Conservation (phyloP, 2,888 invertebrate genomes). For the Selenia dentaria region DNA sequence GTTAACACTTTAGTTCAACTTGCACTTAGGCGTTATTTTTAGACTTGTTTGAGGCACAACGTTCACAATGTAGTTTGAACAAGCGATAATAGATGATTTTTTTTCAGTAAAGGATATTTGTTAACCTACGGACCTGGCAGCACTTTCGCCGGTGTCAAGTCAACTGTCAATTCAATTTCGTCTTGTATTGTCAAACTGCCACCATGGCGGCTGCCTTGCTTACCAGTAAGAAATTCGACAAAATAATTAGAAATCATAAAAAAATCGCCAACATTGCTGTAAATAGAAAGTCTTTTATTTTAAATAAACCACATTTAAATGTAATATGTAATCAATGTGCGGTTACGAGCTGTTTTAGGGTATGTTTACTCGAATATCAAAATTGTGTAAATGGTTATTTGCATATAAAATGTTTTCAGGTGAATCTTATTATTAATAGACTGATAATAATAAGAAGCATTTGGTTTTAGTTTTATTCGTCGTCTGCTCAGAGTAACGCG, state of each 20-base stretch:
- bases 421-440: background rate
- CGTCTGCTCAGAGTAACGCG: slow-evolving; percentile 49
- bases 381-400: background rate
- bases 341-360: slow-evolving; percentile 64
- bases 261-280: slow-evolving; percentile 57
- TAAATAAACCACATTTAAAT: slow-evolving; percentile 63
- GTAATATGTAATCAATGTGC: slow-evolving; percentile 64
- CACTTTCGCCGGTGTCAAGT: too few species aligned
- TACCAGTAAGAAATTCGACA: slow-evolving; percentile 66
- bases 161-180: background rate
- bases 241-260: slow-evolving; percentile 63
- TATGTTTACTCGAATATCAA: slow-evolving; percentile 38
- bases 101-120: too few species aligned
- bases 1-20: too few species aligned
- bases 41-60: too few species aligned
- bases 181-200: slow-evolving; percentile 23
- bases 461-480: slow-evolving; percentile 62
- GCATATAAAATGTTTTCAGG: background rate
- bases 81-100: too few species aligned
- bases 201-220: slow-evolving; percentile 76
- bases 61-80: too few species aligned
- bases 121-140: too few species aligned
- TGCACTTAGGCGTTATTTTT: too few species aligned
- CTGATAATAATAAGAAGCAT: background rate
- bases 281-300: slow-evolving; percentile 47